phyloP scores from a whole-genome alignment of 1,140 invertebrate species.

The Mya arenaria region DNA sequence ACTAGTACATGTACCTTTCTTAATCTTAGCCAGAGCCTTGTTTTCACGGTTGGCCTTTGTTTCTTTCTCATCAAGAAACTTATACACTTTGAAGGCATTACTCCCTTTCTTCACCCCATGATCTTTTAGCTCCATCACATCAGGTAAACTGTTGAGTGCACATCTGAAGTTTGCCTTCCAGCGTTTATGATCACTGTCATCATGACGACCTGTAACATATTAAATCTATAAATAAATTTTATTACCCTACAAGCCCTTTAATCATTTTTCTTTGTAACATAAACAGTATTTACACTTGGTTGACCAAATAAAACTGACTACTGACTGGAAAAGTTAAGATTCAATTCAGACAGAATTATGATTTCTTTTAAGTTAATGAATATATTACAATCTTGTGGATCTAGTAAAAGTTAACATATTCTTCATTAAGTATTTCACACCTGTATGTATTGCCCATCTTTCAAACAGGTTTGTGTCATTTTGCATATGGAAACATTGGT shows the following conservation, averaged over 20 bases:
- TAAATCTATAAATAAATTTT: background rate
- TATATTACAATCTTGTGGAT: too few relatives aligned
- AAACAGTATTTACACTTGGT: too few relatives aligned
- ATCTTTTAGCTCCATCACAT: constrained; percentile 68
- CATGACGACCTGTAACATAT: constrained; percentile 27
- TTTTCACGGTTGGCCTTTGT: constrained; percentile 3
- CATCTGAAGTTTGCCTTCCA: constrained; percentile 79
- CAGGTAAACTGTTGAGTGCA: constrained; percentile 77
- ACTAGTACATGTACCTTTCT: too few relatives aligned
- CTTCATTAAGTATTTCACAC: too few relatives aligned
- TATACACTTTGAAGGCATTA: constrained; percentile 74
- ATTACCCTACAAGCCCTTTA: too few relatives aligned
- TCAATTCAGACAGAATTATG: too few relatives aligned
- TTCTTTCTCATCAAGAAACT: constrained; percentile 60
- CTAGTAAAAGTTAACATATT: too few relatives aligned
- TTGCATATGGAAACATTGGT: constrained; percentile 69
- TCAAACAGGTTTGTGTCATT: constrained; percentile 74
- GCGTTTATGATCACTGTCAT: constrained; percentile 67
- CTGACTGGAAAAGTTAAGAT: background rate
- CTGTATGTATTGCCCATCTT: constrained; percentile 75
- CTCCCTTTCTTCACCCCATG: constrained; percentile 67
- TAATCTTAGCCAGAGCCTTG: too few relatives aligned
- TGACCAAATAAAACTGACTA: too few relatives aligned
- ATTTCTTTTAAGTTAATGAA: too few relatives aligned
- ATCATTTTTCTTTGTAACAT: too few relatives aligned